A percentile compares a stretch with the other conserved stretches of the same genome.
Evolutionary conservation across 2,888 invertebrate genomes (phyloP).

Genomic region (Perdita meconis): DNA sequence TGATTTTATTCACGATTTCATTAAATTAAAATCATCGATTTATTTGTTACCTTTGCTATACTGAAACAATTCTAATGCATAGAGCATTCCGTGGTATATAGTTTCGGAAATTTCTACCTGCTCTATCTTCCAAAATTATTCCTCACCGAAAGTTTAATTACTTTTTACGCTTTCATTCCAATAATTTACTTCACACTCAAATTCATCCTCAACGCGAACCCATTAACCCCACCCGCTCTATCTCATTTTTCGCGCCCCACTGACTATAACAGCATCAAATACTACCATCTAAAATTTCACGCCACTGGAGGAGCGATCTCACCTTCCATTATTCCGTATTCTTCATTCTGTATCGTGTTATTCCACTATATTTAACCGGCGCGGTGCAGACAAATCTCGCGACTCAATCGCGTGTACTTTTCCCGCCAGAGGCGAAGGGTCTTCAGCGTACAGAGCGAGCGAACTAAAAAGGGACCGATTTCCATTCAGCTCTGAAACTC

Average conservation of each 20-base stretch:
- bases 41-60: no score
- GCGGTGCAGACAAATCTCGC: background rate
- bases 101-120: no score
- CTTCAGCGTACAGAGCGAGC: background rate
- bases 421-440: background rate
- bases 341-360: background rate
- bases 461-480: slow-evolving; percentile 1
- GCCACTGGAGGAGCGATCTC: background rate
- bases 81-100: no score
- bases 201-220: background rate
- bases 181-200: no score
- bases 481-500: background rate
- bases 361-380: slow-evolving; percentile 9
- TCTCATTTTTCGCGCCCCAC: slow-evolving; percentile 17
- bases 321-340: background rate
- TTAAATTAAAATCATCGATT: no score
- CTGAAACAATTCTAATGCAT: no score
- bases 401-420: slow-evolving; percentile 1
- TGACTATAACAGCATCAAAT: slow-evolving; percentile 34
- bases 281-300: slow-evolving; percentile 21
- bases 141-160: no score
- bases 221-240: background rate
- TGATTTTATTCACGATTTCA: no score
- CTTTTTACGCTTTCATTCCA: no score
- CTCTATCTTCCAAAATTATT: no score